Evolutionary conservation across 2,113 vertebrate species (phyloP), one percentile per base, ranked within the genome.

Genomic region (Mormyrus lacerda): DNA sequence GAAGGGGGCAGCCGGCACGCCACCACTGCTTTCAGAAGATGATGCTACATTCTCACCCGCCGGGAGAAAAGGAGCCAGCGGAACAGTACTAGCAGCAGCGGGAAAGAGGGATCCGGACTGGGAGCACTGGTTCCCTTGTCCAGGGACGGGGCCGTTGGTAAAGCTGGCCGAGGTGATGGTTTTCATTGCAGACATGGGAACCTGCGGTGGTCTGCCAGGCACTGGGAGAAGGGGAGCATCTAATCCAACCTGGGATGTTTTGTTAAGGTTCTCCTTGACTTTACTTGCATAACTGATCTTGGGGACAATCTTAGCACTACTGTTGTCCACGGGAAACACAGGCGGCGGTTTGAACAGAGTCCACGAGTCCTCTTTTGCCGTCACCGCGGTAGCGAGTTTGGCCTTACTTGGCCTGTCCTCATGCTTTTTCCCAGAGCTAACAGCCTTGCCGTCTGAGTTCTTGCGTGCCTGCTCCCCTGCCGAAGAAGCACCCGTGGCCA

Each of bases 271-370:
- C 94, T 99, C 98, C 96, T 99, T 99, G 95, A 99, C 98, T 97
- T 99, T 99, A 95, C 98, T 99, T 97, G 98, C 98, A 97, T 99
- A 99, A 98, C 98, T 99, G 95, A 99, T 99, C 97, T 99, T 99
- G 93, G 98, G 98, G 96, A 99, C 98, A 73, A 99, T 99, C 97
- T 99, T 99, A 95, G 98, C 98, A 92, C 98, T 99, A 96, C 98
- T 99, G 92, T 99, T 99, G 96, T 99, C 98, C 96, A 99, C 98
- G 93, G 98, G 98, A 95, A 99, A 99, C 93, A 98, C 98, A 7
- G 98, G 98, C 44, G 98, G 98, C 35, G 98, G 98, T 94, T 99
- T 99, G 95, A 99, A 99, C 89, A 99, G 96, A 93, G 98, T 98
- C 98, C 98, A 99, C 0, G 98, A 97, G 92, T 99, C 98, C 95